Percentiles rank a stretch among this genome's conserved stretches.
These are phyloP conservation scores for Antennarius striatus DNA, from an alignment of 2,113 vertebrate genomes.

Conservation along the genomic window DNA sequence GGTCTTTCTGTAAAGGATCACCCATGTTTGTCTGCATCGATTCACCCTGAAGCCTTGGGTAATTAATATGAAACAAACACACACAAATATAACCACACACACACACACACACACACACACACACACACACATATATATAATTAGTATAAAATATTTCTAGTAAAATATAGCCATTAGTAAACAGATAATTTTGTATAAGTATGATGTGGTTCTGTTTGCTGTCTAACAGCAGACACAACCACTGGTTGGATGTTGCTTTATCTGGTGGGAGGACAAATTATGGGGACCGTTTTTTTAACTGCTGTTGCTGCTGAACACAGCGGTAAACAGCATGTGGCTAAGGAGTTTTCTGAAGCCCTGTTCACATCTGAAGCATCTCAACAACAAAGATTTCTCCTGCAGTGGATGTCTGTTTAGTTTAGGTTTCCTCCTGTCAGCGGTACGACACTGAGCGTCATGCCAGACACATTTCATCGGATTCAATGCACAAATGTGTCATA, in stretches of 20 bases:
- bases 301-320: conserved; percentile 60
- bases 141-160: too few relatives aligned
- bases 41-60: conserved; percentile 74
- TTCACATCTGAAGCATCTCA: conserved; percentile 44
- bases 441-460: conserved; percentile 12
- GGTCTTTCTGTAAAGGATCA: conserved; percentile 41
- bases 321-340: conserved; percentile 55
- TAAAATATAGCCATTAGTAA: conserved; percentile 48
- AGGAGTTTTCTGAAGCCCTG: conserved; percentile 59
- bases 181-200: conserved; percentile 75
- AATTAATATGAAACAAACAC: conserved; percentile 55
- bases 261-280: conserved; percentile 57
- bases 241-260: conserved; percentile 66
- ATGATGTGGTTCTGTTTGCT: conserved; percentile 73
- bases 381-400: neutral
- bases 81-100: conserved; percentile 43
- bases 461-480: conserved; percentile 5
- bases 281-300: conserved; percentile 74
- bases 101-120: conserved; percentile 21
- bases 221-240: conserved; percentile 67
- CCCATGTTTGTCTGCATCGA: conserved; percentile 49
- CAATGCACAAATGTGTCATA: too few relatives aligned
- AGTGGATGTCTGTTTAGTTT: neutral
- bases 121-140: too few relatives aligned
- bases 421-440: too few relatives aligned